Base-by-base conservation (phyloP, 1,140 invertebrate species). In the Alviniconcha marisindica region DNA sequence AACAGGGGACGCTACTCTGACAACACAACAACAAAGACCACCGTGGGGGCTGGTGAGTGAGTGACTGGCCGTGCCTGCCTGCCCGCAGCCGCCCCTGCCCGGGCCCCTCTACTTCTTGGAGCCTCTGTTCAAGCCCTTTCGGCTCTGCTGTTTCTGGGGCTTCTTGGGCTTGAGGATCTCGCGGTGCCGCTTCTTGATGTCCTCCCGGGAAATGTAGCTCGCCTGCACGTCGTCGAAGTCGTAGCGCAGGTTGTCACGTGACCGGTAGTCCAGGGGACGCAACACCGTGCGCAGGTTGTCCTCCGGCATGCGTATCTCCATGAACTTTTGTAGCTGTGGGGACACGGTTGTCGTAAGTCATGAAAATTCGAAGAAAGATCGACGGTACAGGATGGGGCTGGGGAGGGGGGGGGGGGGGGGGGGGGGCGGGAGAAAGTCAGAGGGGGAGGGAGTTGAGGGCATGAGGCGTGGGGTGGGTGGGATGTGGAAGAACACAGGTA, bases 161-260 rank as follows among this genome's bases (percentile, higher is more conserved):
- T 40, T 83, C 81, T 60, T 88, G 80, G 12, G 87, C 85, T 71
- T 89, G 71, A 36, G 83, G 84, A 33, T 86, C 86, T 14, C 87
- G 85, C 2, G 80, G 80, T 56, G 86, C 51, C 76, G 79, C 85
- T 54, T 83, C 86, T 78, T 83, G 82, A 79, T 73, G 66, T 73
- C 69, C 4, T 77, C 76, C 38, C 77, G 77, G 18, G 76, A 78
- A n/a, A 79, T 42, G 42, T 63, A 74, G 51, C 38, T 31, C 7
- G 66, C 71, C 69, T 79, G 76, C 21, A 77, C 51, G 42, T 73
- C 66, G 12, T 82, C 80, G 33, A 80, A 60, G 56, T 66, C 78
- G 24, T 60, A 33, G 33, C 54, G 56, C 18, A 80, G 56, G 56
- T 80, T 80, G 54, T 80, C 78, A 42, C 36, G 56, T 36, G 82